A percentile compares a stretch with the other conserved stretches of the same genome.
Evolutionary conservation across 2,797 vertebrate genomes (phyloP).

Genomic region (Sandelia bainsii): DNA sequence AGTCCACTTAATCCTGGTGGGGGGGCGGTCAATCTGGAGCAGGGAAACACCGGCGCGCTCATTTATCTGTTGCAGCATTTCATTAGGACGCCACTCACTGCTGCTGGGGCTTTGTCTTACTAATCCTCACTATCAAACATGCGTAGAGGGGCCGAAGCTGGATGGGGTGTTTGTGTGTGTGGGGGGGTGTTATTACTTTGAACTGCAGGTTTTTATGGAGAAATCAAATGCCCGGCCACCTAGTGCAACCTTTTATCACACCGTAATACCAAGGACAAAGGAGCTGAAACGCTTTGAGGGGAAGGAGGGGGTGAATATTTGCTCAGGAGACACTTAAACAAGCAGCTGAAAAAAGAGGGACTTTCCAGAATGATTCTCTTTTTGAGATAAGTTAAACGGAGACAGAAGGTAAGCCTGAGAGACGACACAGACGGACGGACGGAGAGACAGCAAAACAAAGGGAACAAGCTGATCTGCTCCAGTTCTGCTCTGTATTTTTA

Average conservation of each 20-base stretch:
- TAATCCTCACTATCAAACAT: constrained; percentile 74
- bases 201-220: constrained; percentile 54
- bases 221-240: constrained; percentile 63
- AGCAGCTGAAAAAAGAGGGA: constrained; percentile 58
- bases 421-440: constrained; percentile 26
- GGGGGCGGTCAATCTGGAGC: constrained; percentile 72
- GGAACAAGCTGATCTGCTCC: constrained; percentile 31
- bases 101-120: constrained; percentile 68
- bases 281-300: constrained; percentile 24
- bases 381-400: constrained; percentile 29
- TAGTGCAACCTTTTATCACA: constrained; percentile 57
- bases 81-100: constrained; percentile 71
- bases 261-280: constrained; percentile 39
- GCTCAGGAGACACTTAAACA: constrained; percentile 65
- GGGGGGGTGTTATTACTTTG: constrained; percentile 30
- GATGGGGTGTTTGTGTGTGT: background rate
- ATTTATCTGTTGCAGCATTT: constrained; percentile 78
- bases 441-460: background rate
- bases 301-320: constrained; percentile 37
- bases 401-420: constrained; percentile 10
- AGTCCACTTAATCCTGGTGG: constrained; percentile 80
- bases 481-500: constrained; percentile 25
- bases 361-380: constrained; percentile 39
- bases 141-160: constrained; percentile 45
- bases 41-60: constrained; percentile 62